Percentiles rank a stretch among this genome's conserved stretches.
Evolutionary conservation across 53 echinoderm and acorn worm genomes (phyloP).

Genomic region (Henricia sp.): DNA sequence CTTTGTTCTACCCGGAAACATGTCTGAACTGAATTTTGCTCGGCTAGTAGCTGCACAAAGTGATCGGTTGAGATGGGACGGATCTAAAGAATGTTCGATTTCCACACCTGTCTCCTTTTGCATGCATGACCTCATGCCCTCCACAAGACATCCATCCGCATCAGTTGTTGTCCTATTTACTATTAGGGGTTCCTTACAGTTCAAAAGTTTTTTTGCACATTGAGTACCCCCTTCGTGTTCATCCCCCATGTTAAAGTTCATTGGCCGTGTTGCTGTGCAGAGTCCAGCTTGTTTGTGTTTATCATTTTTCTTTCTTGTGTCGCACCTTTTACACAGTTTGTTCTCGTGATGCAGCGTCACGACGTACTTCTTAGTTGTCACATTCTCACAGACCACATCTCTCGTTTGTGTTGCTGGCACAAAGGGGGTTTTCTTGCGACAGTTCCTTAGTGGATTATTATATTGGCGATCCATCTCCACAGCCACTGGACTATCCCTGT

Average conservation of each 20-base stretch:
- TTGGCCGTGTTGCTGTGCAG: constrained; percentile 2
- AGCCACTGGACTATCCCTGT: constrained; percentile 10
- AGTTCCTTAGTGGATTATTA: constrained; percentile 35
- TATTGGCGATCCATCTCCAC: constrained; percentile 56
- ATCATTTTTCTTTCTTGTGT: not conserved
- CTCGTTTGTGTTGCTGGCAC: constrained; percentile 59
- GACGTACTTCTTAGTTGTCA: constrained; percentile 8
- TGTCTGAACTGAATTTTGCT: not conserved
- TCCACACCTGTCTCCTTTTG: not conserved
- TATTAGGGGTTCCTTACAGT: not conserved
- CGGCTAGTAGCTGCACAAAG: constrained; percentile 3
- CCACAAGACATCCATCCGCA: constrained; percentile 36
- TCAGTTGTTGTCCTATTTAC: constrained; percentile 48
- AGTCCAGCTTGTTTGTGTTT: not conserved
- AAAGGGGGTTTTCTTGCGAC: constrained; percentile 41
- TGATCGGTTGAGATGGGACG: not conserved
- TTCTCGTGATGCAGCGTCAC: constrained; percentile 42
- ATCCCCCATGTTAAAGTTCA: not conserved
- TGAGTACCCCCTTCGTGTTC: constrained; percentile 21
- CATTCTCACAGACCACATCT: constrained; percentile 46
- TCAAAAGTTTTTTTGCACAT: not conserved
- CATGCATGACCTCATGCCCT: constrained; percentile 36
- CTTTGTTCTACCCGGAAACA: not conserved
- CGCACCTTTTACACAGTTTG: constrained; percentile 39
- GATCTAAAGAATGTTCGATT: not conserved